Evolutionary conservation across 2,797 vertebrate genomes (phyloP), one percentile per base, ranked within the genome.

Genomic region (Loris lydekkerianus): DNA sequence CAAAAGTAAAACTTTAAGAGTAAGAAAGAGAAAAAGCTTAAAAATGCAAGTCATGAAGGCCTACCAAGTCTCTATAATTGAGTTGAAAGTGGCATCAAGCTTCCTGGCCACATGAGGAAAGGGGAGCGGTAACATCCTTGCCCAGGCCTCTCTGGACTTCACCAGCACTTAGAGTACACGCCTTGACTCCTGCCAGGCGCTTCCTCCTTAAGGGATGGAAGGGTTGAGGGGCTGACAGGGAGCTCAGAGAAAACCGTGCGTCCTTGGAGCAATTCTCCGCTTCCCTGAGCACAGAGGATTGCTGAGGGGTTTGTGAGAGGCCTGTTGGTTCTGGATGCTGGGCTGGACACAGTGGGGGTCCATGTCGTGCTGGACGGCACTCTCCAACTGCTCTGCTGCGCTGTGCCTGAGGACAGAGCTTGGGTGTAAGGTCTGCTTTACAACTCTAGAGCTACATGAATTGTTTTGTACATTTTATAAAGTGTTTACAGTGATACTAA

Each of bases 1-100:
- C 34, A 83, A 31, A 25, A 72, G 25, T 61, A n/a, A 94, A 92
- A 61, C 75, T 89, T 85, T 82, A 37, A 93, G 73, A 90, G 25
- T 18, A 7, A 56, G 31, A 13, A 5, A 8, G 8, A 73, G 85
- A 78, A 92, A 72, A 2, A 93, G 46, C 56, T 88, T 84, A 43
- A 53, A 76, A 89, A 82, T 46, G 29, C 21, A 86, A 92, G 61
- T n/a, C 37, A 31, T 11, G 53, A 90, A 93, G 40, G n/a, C 82
- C 46, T 72, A 25, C n/a, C 90, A 63, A 67, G 31, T 84, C 61
- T 89, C 75, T 69, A 1, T 77, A 75, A 60, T 77, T 56, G 89
- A 94, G n/a, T 80, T 93, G 73, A 92, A 60, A 75, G 78, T 89
- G 65, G 18, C 81, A 70, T 56, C 56, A 63, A 15, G 37, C 53